Evolutionary conservation across 2,113 vertebrate genomes (phyloP), one percentile per base, ranked within the genome.

Genomic region (Anas platyrhynchos): DNA sequence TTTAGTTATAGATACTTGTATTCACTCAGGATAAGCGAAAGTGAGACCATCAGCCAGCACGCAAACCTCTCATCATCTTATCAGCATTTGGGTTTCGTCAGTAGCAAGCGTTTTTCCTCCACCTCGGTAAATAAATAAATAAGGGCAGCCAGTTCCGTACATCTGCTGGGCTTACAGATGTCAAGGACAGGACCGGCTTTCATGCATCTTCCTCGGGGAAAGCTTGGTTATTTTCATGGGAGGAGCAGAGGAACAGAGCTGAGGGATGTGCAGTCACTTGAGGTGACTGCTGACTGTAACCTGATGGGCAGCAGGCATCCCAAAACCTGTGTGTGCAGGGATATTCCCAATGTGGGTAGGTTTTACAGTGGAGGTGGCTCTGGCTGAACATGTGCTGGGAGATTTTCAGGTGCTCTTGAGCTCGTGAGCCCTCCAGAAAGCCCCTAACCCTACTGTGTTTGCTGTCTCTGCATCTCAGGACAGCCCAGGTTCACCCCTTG

Each of bases 41-140:
- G 78, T 71, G 94, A 95, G 79, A 94, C 87, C 93, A 96, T 95
- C 95, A 95, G 38, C 85, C 89, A 81, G 79, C 92, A 86, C 93
- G 87, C 91, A 97, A 95, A 95, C 90, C 95, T 88, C 83, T 96
- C 94, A 95, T 97, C 96, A 94, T 95, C 93, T 79, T 76, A 46
- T 62, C 72, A 91, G 77, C 88, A 3, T 91, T 95, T 77, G 93
- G 84, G 36, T 66, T 94, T 96, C 87, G 90, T 20, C 36, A 16
- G 48, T 43, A 92, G 75, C 41, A 29, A 84, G 81, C 85, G 10
- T 32, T 96, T 32, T 96, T 82, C 61, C 58, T 94, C 81, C 77
- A 13, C 54, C 50, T 41, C 69, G 46, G 56, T 76, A 89, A 87
- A 80, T 63, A 96, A 92, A 95, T 84, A 94, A 63, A 87, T 76